A percentile compares a stretch with the other conserved stretches of the same genome.
Evolutionary conservation across 2,888 invertebrate genomes (phyloP).

Genomic region (Marronus borbonicus): DNA sequence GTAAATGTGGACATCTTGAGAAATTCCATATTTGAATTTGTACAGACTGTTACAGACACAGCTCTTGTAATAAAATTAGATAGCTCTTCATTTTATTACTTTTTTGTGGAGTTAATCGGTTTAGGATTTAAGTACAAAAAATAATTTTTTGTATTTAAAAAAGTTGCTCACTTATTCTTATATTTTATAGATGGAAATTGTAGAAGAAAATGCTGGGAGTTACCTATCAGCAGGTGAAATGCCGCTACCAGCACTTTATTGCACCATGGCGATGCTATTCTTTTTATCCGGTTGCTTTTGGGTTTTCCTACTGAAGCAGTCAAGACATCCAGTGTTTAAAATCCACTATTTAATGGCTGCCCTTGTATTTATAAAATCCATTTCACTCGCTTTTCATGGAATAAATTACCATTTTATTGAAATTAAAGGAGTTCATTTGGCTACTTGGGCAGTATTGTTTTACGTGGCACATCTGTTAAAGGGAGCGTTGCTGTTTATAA

Average conservation of each 20-base stretch:
- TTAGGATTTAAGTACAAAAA: no score
- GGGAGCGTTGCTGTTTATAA: slow-evolving; percentile 91
- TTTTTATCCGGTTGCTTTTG: slow-evolving; percentile 92
- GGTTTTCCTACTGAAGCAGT: slow-evolving; percentile 86
- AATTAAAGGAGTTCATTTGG: slow-evolving; percentile 92
- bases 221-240: slow-evolving; percentile 97
- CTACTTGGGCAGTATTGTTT: slow-evolving; percentile 97
- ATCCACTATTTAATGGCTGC: slow-evolving; percentile 98
- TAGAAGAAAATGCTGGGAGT: slow-evolving; percentile 90
- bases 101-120: no score
- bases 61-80: no score
- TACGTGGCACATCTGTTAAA: slow-evolving; percentile 93
- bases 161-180: neutral
- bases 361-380: slow-evolving; percentile 91
- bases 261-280: slow-evolving; percentile 92
- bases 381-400: slow-evolving; percentile 95
- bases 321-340: slow-evolving; percentile 88
- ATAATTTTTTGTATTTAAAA: neutral
- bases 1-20: no score
- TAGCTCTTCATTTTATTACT: no score
- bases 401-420: slow-evolving; percentile 96
- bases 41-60: no score
- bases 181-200: slow-evolving; percentile 82
- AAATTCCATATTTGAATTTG: no score
- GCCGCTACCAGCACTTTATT: slow-evolving; percentile 93